These are phyloP conservation scores for Aurelia sp. DNA, from an alignment of 30 jellyfish, hydroid and myxozoan genomes.

Conservation along the genomic window DNA sequence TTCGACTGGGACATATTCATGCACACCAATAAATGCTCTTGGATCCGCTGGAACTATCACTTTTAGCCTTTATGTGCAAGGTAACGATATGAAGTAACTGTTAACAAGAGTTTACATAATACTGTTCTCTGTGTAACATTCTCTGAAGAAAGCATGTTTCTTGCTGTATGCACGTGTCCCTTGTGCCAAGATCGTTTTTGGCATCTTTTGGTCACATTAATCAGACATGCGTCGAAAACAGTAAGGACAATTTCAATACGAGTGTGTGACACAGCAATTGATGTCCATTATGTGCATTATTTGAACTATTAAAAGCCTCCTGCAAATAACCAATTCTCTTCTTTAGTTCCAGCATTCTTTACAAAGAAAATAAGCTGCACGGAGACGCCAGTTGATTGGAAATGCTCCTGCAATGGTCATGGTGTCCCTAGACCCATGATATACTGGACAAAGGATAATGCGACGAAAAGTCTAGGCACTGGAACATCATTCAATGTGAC, in stretches of 20 bases:
- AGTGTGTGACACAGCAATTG: too few relatives aligned
- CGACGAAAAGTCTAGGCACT: slow-evolving; percentile 6
- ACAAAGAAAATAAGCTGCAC: slow-evolving; percentile 27
- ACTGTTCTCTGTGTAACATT: too few relatives aligned
- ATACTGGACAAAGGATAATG: slow-evolving; percentile 67
- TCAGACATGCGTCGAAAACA: too few relatives aligned
- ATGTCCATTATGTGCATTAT: too few relatives aligned
- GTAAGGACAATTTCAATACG: too few relatives aligned
- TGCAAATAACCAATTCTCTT: background rate
- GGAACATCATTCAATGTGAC: slow-evolving; percentile 60
- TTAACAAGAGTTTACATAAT: too few relatives aligned
- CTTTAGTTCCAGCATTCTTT: slow-evolving; percentile 64
- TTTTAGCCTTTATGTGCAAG: slow-evolving; percentile 41
- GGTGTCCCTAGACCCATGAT: slow-evolving; percentile 78
- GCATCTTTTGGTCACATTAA: too few relatives aligned
- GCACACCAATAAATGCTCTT: slow-evolving; percentile 68
- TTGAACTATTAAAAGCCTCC: background rate
- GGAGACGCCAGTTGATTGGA: background rate
- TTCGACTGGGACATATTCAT: slow-evolving; percentile 64
- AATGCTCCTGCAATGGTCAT: slow-evolving; percentile 81
- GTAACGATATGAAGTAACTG: slow-evolving; percentile 8
- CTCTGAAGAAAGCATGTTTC: too few relatives aligned
- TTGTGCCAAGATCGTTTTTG: too few relatives aligned
- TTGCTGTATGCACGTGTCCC: too few relatives aligned
- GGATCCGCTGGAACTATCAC: slow-evolving; percentile 66